Percentiles rank a stretch among this genome's conserved stretches.
These are phyloP conservation scores for Tenthredo livida DNA, from an alignment of 2,888 invertebrate species.

Conservation along the genomic window DNA sequence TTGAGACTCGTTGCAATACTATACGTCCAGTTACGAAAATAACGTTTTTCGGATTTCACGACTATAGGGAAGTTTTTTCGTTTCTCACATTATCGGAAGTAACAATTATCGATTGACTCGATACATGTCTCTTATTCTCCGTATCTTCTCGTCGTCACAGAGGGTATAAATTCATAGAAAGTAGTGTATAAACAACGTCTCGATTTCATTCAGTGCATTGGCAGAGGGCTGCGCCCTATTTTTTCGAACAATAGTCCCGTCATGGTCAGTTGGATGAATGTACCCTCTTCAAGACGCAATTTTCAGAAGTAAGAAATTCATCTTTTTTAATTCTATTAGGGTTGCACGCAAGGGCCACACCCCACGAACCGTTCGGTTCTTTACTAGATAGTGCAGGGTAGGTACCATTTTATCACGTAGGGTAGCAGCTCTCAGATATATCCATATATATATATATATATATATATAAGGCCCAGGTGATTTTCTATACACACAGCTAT, in stretches of 20 bases:
- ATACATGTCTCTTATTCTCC: neutral
- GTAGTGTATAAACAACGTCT: neutral
- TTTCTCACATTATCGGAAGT: neutral
- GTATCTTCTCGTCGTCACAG: neutral
- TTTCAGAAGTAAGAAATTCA: constrained; percentile 56
- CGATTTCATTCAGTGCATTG: neutral
- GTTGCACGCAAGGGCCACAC: constrained; percentile 59
- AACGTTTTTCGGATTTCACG: neutral
- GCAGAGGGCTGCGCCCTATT: neutral
- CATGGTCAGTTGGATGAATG: no score
- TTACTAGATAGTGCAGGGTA: constrained; percentile 34
- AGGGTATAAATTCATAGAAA: neutral
- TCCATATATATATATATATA: neutral
- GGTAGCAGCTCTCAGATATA: constrained; percentile 1
- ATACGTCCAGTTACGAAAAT: neutral
- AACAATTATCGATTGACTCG: neutral
- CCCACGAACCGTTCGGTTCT: constrained; percentile 50
- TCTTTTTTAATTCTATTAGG: constrained; percentile 64
- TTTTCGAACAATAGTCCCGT: neutral
- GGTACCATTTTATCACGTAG: constrained; percentile 30
- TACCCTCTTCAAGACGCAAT: constrained; percentile 33
- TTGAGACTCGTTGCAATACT: neutral
- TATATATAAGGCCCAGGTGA: neutral
- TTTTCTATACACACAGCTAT: constrained; percentile 10
- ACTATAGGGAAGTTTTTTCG: neutral